Evolutionary conservation across 2,888 invertebrate genomes (phyloP).

Genomic region (Idaea dimidiata): DNA sequence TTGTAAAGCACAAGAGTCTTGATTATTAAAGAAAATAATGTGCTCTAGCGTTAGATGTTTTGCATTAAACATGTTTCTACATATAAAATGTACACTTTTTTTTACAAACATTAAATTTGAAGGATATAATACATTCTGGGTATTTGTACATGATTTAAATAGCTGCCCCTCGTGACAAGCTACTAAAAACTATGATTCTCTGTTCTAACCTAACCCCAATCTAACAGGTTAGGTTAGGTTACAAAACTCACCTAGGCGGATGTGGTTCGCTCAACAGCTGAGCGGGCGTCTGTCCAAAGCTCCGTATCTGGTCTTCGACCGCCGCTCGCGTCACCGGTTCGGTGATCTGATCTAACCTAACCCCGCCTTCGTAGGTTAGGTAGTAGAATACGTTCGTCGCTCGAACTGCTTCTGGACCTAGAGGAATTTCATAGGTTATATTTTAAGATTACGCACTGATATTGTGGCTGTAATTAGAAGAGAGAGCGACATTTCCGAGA

Average conservation of each 20-base stretch:
- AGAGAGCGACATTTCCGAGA: too few species aligned
- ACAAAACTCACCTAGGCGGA: slow-evolving; percentile 86
- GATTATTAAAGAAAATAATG: too few species aligned
- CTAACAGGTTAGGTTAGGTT: background rate
- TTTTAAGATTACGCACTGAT: background rate
- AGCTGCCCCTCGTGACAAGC: too few species aligned
- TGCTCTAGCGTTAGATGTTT: too few species aligned
- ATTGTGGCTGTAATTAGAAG: too few species aligned
- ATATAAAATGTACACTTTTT: too few species aligned
- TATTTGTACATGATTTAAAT: too few species aligned
- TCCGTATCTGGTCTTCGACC: slow-evolving; percentile 97
- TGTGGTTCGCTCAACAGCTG: slow-evolving; percentile 99
- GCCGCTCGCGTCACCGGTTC: slow-evolving; percentile 96
- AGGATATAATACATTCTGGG: too few species aligned
- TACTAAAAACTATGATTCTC: too few species aligned
- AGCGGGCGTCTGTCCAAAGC: slow-evolving; percentile 99
- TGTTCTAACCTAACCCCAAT: background rate
- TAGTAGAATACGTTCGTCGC: slow-evolving; percentile 99
- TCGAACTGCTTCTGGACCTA: slow-evolving; percentile 96
- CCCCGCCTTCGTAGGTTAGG: slow-evolving; percentile 98
- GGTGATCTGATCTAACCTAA: slow-evolving; percentile 93
- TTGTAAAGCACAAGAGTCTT: too few species aligned
- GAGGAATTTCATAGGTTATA: background rate
- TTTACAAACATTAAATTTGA: too few species aligned
- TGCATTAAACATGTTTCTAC: too few species aligned